These are phyloP conservation scores for Sporophila hypoxantha DNA, from an alignment of 2,113 vertebrate species.

Conservation along the genomic window DNA sequence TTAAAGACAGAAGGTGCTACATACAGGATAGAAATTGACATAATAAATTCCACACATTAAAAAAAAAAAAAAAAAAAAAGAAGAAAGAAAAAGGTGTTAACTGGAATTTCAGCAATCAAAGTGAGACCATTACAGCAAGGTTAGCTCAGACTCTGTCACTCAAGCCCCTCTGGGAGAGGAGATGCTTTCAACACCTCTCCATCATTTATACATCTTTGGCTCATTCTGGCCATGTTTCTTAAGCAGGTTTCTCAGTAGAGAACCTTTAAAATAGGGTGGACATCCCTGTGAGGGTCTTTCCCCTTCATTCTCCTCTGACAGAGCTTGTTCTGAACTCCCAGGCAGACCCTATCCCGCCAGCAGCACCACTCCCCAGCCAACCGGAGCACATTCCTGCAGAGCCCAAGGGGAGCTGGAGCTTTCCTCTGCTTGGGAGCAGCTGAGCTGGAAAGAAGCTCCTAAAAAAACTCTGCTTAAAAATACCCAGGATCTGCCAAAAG, in stretches of 20 bases:
- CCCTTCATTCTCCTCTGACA: not conserved
- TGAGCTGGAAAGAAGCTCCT: not conserved
- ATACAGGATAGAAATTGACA: not conserved
- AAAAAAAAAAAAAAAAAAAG: not conserved
- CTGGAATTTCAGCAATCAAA: not conserved
- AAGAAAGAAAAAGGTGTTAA: not conserved
- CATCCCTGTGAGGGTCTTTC: not conserved
- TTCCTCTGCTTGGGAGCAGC: not conserved
- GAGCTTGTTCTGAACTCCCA: not conserved
- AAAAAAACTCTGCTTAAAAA: not conserved
- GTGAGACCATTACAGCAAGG: not conserved
- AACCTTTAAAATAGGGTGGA: not conserved
- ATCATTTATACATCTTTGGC: not conserved
- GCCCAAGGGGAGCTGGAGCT: not conserved
- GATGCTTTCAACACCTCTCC: not conserved
- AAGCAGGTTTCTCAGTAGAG: not conserved
- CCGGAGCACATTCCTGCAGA: rapidly evolving
- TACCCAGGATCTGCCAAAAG: not conserved
- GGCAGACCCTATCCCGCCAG: not conserved
- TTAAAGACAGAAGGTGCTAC: not conserved
- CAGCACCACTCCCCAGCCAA: not conserved
- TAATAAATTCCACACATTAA: not conserved
- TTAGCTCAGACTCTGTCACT: not conserved
- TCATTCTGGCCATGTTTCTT: not conserved
- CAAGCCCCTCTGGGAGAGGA: not conserved